phyloP scores from a whole-genome alignment of 2,888 invertebrate species.

The Stenchaetothrips biformis region DNA sequence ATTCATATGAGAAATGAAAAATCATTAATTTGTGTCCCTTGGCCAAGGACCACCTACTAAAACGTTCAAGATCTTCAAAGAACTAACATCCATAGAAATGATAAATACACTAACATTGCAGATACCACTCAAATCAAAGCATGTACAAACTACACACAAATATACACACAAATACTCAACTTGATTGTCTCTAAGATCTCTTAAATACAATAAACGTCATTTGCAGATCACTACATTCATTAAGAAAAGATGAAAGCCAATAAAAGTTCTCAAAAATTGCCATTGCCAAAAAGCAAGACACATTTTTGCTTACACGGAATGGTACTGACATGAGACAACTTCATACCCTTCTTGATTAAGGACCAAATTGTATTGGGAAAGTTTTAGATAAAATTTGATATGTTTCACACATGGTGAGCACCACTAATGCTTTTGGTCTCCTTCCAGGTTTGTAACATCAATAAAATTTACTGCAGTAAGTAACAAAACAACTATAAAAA shows the following conservation, averaged over 20 bases:
- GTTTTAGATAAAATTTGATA: background rate
- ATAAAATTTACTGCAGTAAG: background rate
- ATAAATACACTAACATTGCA: too few species aligned
- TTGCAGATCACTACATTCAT: background rate
- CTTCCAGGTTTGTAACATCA: background rate
- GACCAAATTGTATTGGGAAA: background rate
- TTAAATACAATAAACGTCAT: background rate
- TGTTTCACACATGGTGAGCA: background rate
- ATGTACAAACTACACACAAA: too few species aligned
- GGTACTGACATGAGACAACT: background rate
- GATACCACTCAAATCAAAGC: too few species aligned
- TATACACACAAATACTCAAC: too few species aligned
- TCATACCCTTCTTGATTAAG: background rate
- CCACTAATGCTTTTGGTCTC: background rate
- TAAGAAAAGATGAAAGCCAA: background rate
- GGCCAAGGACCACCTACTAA: too few species aligned
- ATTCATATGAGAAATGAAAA: too few species aligned
- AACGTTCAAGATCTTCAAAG: too few species aligned
- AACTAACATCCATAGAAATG: too few species aligned
- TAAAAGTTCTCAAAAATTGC: background rate
- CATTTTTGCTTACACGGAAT: background rate
- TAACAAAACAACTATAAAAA: constrained; percentile 24
- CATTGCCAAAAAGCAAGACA: background rate
- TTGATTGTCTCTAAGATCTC: too few species aligned
- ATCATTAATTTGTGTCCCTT: too few species aligned